Evolutionary conservation across 2,797 vertebrate genomes (phyloP).

Genomic region (Smutsia gigantea): DNA sequence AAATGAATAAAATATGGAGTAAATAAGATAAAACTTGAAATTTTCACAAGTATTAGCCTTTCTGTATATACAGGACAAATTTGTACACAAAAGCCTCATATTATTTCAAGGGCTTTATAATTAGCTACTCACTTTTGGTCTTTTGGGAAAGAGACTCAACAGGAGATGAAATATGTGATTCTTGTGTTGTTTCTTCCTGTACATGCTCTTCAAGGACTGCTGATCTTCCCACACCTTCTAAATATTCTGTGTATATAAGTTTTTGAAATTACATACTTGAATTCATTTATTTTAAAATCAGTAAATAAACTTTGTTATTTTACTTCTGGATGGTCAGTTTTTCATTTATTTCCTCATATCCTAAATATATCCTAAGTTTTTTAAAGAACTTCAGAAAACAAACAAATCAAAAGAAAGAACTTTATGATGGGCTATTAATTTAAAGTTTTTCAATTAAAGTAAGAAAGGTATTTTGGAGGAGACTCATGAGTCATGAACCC

Average conservation of each 20-base stretch:
- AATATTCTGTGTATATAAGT: conserved; percentile 89
- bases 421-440: background rate
- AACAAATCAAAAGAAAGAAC: background rate
- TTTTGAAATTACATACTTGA: conserved; percentile 49
- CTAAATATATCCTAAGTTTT: background rate
- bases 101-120: background rate
- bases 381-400: background rate
- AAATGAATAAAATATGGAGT: background rate
- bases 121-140: conserved; percentile 93
- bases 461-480: conserved; percentile 3
- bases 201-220: conserved; percentile 88
- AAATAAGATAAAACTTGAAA: background rate
- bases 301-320: background rate
- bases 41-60: background rate
- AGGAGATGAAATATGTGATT: conserved; percentile 91
- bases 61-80: background rate
- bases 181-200: conserved; percentile 90
- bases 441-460: conserved; percentile 2
- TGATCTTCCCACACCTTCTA: conserved; percentile 90
- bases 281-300: conserved; percentile 53
- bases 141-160: conserved; percentile 92
- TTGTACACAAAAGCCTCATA: background rate
- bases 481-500: background rate
- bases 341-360: conserved; percentile 37
- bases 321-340: background rate